Percentiles rank a stretch among this genome's conserved stretches.
Conservation (phyloP, 1,140 invertebrate species). For the Mesaphorura yosii region DNA sequence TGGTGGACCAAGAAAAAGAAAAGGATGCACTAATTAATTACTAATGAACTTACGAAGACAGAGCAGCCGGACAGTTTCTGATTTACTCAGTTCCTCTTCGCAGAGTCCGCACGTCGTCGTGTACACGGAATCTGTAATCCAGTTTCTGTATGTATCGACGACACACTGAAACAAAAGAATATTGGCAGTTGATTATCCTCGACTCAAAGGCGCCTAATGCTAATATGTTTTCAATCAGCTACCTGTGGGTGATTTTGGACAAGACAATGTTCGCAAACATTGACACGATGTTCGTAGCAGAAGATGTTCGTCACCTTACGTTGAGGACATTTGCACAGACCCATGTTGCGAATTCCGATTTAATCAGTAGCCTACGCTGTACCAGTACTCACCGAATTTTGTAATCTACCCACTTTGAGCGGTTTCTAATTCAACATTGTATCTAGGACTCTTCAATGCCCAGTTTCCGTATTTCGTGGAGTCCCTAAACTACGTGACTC, state of each 20-base stretch:
- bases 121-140: constrained; percentile 95
- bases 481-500: too few species aligned
- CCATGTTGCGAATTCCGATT: too few species aligned
- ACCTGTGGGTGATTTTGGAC: constrained; percentile 90
- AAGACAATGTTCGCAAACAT: constrained; percentile 97
- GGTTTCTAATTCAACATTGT: too few species aligned
- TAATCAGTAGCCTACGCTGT: too few species aligned
- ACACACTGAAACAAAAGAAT: constrained; percentile 73
- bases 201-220: too few species aligned
- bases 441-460: too few species aligned
- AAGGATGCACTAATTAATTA: too few species aligned
- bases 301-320: constrained; percentile 92
- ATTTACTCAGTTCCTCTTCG: constrained; percentile 58
- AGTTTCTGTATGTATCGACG: constrained; percentile 92
- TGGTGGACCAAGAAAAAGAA: too few species aligned
- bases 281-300: constrained; percentile 95
- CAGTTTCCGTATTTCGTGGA: too few species aligned
- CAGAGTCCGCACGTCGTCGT: constrained; percentile 82
- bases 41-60: constrained; percentile 58
- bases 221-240: too few species aligned
- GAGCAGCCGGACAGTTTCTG: constrained; percentile 74
- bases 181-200: background rate
- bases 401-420: too few species aligned
- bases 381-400: too few species aligned
- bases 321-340: constrained; percentile 94